Percentiles rank a stretch among this genome's conserved stretches.
These are phyloP conservation scores for Sebastes kiyomatsui DNA, from an alignment of 2,797 vertebrate species.

Conservation along the genomic window DNA sequence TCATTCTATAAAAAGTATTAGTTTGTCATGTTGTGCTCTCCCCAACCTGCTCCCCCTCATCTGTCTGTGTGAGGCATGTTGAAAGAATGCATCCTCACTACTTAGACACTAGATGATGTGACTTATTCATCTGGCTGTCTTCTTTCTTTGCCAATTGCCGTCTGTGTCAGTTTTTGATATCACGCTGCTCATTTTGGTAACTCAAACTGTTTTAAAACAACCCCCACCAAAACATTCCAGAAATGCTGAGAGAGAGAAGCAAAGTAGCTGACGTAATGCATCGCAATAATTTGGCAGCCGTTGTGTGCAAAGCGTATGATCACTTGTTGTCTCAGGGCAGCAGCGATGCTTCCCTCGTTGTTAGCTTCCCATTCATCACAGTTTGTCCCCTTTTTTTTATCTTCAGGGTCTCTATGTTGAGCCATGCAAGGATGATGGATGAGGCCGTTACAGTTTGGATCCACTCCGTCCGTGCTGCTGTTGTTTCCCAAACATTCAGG, in stretches of 20 bases:
- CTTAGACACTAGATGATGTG: conserved; percentile 14
- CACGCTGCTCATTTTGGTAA: conserved; percentile 13
- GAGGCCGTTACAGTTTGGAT: conserved; percentile 26
- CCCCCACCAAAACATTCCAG: neutral
- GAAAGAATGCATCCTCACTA: conserved; percentile 35
- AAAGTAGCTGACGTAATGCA: conserved; percentile 5
- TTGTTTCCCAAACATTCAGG: conserved; percentile 39
- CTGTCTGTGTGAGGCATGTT: conserved; percentile 40
- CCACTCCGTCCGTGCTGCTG: neutral
- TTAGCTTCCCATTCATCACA: conserved; percentile 12
- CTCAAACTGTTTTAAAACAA: neutral
- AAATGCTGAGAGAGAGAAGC: conserved; percentile 10
- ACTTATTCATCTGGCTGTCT: conserved; percentile 39
- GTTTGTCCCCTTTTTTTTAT: conserved; percentile 14
- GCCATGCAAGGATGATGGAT: conserved; percentile 39
- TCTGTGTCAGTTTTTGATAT: conserved; percentile 46
- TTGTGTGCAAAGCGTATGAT: neutral
- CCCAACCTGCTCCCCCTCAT: neutral
- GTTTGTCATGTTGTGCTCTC: conserved; percentile 3
- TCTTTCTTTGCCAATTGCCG: neutral
- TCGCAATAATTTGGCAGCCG: conserved; percentile 13
- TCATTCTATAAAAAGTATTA: conserved; percentile 19
- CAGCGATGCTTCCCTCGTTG: conserved; percentile 9
- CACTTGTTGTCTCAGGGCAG: conserved; percentile 5
- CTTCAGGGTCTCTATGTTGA: conserved; percentile 19